These are phyloP conservation scores for Coelopa pilipes DNA, from an alignment of 2,888 invertebrate species.

Conservation along the genomic window DNA sequence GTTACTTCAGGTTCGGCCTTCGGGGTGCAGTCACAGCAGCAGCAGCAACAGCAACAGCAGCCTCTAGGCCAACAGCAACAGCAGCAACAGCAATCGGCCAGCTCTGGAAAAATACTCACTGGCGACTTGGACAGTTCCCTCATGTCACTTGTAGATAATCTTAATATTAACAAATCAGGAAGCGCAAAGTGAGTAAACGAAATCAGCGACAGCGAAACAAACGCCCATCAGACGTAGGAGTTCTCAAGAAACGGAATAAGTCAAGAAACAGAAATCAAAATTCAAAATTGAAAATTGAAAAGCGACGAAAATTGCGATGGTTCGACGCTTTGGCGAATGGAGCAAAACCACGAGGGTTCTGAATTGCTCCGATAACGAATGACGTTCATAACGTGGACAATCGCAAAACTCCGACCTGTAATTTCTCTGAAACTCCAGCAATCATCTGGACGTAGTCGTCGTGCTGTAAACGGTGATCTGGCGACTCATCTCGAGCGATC, in stretches of 20 bases:
- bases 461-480: too few species aligned
- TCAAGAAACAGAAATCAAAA: neutral
- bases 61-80: slow-evolving; percentile 56
- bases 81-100: slow-evolving; percentile 67
- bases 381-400: too few species aligned
- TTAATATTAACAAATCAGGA: slow-evolving; percentile 83
- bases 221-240: neutral
- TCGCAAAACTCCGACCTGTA: too few species aligned
- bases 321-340: neutral
- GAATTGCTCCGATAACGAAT: too few species aligned
- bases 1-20: slow-evolving; percentile 62
- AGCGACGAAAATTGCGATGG: neutral
- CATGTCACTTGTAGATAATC: slow-evolving; percentile 92
- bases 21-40: slow-evolving; percentile 53
- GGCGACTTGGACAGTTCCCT: slow-evolving; percentile 95
- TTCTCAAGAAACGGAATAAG: neutral
- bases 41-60: slow-evolving; percentile 50
- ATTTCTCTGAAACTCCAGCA: too few species aligned
- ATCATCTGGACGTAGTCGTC: too few species aligned
- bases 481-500: too few species aligned
- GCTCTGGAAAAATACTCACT: slow-evolving; percentile 81
- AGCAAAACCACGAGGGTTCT: too few species aligned
- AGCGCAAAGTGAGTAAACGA: slow-evolving; percentile 75
- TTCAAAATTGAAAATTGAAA: neutral
- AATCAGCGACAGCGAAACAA: slow-evolving; percentile 19